phyloP scores from a whole-genome alignment of 2,113 vertebrate genomes.

The Himantopus leucocephalus region DNA sequence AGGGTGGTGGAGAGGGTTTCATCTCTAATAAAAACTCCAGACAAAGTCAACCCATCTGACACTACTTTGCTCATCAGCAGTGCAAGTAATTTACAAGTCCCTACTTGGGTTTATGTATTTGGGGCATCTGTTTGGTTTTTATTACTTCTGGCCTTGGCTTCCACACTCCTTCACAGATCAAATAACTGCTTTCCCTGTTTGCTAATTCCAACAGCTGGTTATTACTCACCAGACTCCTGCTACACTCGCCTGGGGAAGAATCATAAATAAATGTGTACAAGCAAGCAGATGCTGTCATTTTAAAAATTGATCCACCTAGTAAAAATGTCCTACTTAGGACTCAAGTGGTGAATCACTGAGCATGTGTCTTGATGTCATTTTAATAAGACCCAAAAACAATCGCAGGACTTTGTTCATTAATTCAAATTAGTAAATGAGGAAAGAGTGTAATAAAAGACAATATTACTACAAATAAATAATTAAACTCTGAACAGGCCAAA shows the following conservation, averaged over 20 bases:
- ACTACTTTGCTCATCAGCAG: background rate
- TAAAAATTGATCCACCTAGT: conserved; percentile 68
- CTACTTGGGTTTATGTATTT: background rate
- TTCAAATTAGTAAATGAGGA: conserved; percentile 10
- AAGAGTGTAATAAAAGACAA: background rate
- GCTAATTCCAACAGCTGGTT: conserved; percentile 77
- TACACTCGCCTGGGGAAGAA: conserved; percentile 74
- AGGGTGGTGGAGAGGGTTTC: background rate
- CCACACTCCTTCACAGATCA: conserved; percentile 76
- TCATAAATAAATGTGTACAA: conserved; percentile 78
- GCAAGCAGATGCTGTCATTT: conserved; percentile 80
- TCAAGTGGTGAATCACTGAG: conserved; percentile 55
- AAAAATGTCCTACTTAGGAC: conserved; percentile 69
- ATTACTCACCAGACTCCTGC: conserved; percentile 57
- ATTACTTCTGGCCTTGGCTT: conserved; percentile 53
- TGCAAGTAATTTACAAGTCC: background rate
- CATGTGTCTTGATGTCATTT: conserved; percentile 53
- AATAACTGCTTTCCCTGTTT: conserved; percentile 55
- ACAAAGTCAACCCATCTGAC: background rate
- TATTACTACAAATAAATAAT: background rate
- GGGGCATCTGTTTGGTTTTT: conserved; percentile 51
- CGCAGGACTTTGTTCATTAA: background rate
- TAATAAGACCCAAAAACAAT: conserved; percentile 60
- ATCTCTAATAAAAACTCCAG: background rate
- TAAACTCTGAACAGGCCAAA: background rate